Evolutionary conservation across 2,113 vertebrate genomes (phyloP), one percentile per base, ranked within the genome.

Genomic region (Datnioides undecimradiatus): DNA sequence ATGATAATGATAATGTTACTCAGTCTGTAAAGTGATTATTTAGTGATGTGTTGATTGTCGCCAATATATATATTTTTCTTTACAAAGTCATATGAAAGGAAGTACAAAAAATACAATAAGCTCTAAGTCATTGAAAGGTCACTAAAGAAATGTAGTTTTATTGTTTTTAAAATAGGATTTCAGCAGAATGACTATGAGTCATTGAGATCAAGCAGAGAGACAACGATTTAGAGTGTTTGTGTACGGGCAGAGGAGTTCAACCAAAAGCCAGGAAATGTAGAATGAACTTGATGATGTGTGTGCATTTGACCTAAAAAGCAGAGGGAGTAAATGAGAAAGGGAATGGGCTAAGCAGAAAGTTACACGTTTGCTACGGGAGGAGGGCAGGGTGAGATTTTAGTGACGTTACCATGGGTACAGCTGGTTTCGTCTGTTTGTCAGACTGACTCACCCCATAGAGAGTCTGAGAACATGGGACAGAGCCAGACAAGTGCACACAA

Each of bases 331-430:
- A 65, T 21, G 23, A 55, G 14, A 57, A 10, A 33, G 43, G 25
- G 38, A 54, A 52, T 12, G 14, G 3, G 40, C 6, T 17, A 14
- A 64, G 7, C 7, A 45, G 29, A 78, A 71, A 52, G 71, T 60
- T 14, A 16, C 49, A 29, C 11, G 2, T 52, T 71, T 48, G 7
- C 19, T 6, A 0, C 3, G 0, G 14, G 14, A 33, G n/a, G 54
- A 29, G 23, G 31, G 40, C 13, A 12, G 49, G 74, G 68, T 7
- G 8, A 27, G 17, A 46, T 40, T 79, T 64, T 68, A 68, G 67
- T 84, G 82, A 62, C 52, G 41, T 85, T 86, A 13, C 66, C 64
- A 75, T 83, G 75, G 85, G 16, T 89, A 60, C 60, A 23, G 71
- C 48, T 66, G 48, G 55, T 57, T 67, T 19, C 13, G 43, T 72